These are phyloP conservation scores for Apodemus speciosus DNA, from an alignment of 2,113 vertebrate species.

Conservation along the genomic window DNA sequence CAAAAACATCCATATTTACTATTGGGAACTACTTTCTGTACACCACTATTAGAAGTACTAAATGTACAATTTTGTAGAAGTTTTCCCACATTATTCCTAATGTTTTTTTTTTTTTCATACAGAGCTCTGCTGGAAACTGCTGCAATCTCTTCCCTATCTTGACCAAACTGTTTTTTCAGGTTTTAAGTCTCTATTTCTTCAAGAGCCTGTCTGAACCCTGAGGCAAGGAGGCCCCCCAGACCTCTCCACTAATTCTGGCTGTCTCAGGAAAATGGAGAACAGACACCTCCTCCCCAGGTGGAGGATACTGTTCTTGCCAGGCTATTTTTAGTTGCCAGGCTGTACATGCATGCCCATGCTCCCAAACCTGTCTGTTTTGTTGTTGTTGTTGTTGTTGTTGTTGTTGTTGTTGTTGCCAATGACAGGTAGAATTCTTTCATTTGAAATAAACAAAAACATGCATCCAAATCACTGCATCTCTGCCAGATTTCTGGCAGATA, in stretches of 20 bases:
- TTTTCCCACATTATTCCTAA: background rate
- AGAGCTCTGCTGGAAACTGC: slow-evolving; percentile 1
- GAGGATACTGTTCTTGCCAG: background rate
- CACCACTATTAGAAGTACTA: background rate
- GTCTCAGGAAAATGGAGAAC: background rate
- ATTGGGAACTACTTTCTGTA: slow-evolving; percentile 30
- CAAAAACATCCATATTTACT: slow-evolving; percentile 13
- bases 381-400: no score
- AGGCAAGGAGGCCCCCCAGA: background rate
- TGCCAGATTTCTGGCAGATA: slow-evolving; percentile 30
- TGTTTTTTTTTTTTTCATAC: background rate
- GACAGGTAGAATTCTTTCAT: background rate
- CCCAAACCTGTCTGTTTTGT: background rate
- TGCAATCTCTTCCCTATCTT: background rate
- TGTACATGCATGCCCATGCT: background rate
- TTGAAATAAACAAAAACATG: background rate
- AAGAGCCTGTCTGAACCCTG: background rate
- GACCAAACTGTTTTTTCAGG: background rate
- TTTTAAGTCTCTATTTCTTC: slow-evolving; percentile 5
- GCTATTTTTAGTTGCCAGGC: background rate
- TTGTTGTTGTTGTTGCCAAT: background rate
- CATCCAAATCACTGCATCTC: background rate
- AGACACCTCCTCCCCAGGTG: background rate
- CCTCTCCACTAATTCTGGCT: background rate
- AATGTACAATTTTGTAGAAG: background rate